Base-by-base conservation (phyloP, 1,140 invertebrate species). In the Maconellicoccus hirsutus region DNA sequence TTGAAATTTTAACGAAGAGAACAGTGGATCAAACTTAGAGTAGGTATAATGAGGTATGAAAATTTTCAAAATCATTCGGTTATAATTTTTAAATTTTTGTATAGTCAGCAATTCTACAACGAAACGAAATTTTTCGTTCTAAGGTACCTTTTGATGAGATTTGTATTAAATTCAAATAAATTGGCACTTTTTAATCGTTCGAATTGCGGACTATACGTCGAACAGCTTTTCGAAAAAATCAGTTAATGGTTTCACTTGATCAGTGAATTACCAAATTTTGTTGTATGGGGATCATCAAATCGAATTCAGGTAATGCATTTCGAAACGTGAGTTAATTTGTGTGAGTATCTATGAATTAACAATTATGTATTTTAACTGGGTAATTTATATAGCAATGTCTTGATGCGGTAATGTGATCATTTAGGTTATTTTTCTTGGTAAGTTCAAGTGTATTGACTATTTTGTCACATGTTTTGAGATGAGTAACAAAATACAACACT, bases 41-140 rank as follows among this genome's bases (percentile, higher is more conserved):
- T 52, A 52, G 42, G 42, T 52, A 52, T 52, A 16, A 52, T 52
- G 42, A 52, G 42, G 42, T 52, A 52, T 52, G 42, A 52, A 52
- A 52, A 52, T 52, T 52, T 52, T 16, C 42, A 33, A 33, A 33
- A 6, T 33, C 12, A 14, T 19, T 52, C n/a, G 42, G 42, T 52
- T 52, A 52, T 52, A 52, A 52, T 52, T 16, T 52, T 52, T 52
- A 52, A 52, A 52, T 52, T 52, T 52, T 52, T 16, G 12, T 19
- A 16, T 52, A 52, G 42, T 19, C 42, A 52, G 42, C 42, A 52
- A 52, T 52, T 52, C 42, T 16, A 3, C n/a, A 16, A 16, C 16
- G 16, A 52, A 16, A 52, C 12, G 29, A 6, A 33, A 33, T 33
- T 33, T 33, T 12, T 33, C 4, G 4, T 33, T 33, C 4, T 33